phyloP scores from a whole-genome alignment of 2,888 invertebrate genomes.

The Seira musarum region DNA sequence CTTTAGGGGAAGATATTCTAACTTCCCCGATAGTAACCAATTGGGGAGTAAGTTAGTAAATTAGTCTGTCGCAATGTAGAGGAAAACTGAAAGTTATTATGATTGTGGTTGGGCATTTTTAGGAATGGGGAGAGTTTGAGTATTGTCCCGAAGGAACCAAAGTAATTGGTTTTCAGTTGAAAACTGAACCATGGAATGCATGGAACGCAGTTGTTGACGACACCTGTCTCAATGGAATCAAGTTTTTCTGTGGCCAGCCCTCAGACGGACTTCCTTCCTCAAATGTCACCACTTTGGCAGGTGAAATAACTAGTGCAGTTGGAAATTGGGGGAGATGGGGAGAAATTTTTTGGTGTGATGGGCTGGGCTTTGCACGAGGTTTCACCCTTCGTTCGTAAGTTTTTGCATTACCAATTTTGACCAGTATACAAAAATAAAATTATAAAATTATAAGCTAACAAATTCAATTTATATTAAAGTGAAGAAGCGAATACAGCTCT shows the following conservation, averaged over 20 bases:
- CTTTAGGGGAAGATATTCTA: slow-evolving; percentile 26
- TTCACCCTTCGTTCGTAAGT: slow-evolving; percentile 52
- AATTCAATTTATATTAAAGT: no score
- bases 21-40: slow-evolving; percentile 58
- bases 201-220: slow-evolving; percentile 40
- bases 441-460: no score
- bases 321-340: slow-evolving; percentile 67
- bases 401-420: no score
- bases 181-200: slow-evolving; percentile 53
- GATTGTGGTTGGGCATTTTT: no score
- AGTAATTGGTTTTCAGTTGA: slow-evolving; percentile 58
- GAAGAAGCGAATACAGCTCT: slow-evolving; percentile 47
- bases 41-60: slow-evolving; percentile 47
- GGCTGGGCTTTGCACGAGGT: slow-evolving; percentile 56
- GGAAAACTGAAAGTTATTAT: background rate
- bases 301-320: slow-evolving; percentile 59
- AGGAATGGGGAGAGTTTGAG: slow-evolving; percentile 59
- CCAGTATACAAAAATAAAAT: no score
- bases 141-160: slow-evolving; percentile 58
- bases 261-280: background rate
- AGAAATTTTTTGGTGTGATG: slow-evolving; percentile 58
- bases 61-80: background rate
- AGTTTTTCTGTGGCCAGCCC: slow-evolving; percentile 59
- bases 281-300: slow-evolving; percentile 3
- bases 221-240: slow-evolving; percentile 54